Evolutionary conservation across 1,140 invertebrate genomes (phyloP), one percentile per base, ranked within the genome.

Genomic region (Drosophila yakuba): DNA sequence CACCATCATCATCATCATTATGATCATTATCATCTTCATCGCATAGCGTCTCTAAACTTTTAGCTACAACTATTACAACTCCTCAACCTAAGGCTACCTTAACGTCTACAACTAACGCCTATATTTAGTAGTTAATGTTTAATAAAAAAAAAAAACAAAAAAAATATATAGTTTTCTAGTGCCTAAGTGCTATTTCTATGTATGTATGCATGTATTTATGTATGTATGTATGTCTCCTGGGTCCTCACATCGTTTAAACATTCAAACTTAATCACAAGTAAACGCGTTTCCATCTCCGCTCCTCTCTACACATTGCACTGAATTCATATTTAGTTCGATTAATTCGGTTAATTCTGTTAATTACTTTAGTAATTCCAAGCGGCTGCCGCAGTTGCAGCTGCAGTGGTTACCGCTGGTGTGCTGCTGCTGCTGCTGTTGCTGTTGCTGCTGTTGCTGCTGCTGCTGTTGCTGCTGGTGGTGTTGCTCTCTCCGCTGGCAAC

Each of bases 1-100:
- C 39, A 69, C 77, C 69, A 25, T 6, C 25, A 25, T n/a, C 10
- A 36, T 3, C 15, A 35, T 36, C 35, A 35, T 52, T 39, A 69
- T 80, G 69, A 25, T 6, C 35, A 47, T n/a, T 15, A 20, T 14
- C 15, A 51, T 51, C 43, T 35, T 52, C 43, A 66, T 80, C 78
- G 74, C 74, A 81, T 86, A 86, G 82, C 82, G 73, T 89, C 84
- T 88, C 83, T 84, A 80, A 88, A 88, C 84, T 88, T 89, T 89
- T 77, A 76, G 59, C 77, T 84, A 85, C 56, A 86, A 86, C 67
- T 77, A 85, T 66, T 76, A 75, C 74, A 41, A 52, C 72, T 66
- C 10, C 44, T 50, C 39, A 59, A 47, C 25, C 55, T 56, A 57
- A 64, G 36, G 48, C 55, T 59, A 72, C 3, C 52, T 47, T 57